Conservation (phyloP, 2,113 vertebrate genomes). For the Rhadina sibilatrix region DNA sequence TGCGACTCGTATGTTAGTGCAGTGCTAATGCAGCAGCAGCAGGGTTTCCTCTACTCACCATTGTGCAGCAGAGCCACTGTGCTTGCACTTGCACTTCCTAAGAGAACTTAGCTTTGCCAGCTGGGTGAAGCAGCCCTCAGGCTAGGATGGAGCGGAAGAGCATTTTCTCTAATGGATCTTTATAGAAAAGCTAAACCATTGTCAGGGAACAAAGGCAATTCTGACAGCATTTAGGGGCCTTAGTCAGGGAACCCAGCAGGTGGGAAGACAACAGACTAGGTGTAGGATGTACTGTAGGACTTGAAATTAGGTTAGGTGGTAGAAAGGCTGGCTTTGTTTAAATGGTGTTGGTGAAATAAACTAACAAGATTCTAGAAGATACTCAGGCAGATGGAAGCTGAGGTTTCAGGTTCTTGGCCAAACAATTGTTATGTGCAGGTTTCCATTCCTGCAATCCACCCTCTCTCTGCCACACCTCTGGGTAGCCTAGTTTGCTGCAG, state of each 20-base stretch:
- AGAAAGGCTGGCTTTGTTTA: neutral
- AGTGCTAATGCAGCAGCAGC: neutral
- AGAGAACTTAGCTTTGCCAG: neutral
- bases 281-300: neutral
- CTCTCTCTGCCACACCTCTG: neutral
- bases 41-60: neutral
- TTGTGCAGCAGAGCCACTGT: no score
- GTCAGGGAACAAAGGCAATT: neutral
- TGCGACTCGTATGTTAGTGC: rapidly evolving
- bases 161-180: neutral
- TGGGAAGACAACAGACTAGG: neutral
- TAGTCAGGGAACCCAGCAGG: neutral
- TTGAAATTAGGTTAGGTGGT: neutral
- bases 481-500: neutral
- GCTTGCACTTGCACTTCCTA: neutral
- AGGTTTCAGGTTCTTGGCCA: neutral
- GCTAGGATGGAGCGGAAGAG: neutral
- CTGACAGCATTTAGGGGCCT: neutral
- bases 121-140: neutral
- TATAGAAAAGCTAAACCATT: neutral
- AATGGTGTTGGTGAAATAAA: neutral
- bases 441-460: neutral
- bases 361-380: neutral
- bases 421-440: neutral
- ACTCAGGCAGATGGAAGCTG: neutral